phyloP scores from a whole-genome alignment of 2,113 vertebrate species.

The Catharus fuscescens region DNA sequence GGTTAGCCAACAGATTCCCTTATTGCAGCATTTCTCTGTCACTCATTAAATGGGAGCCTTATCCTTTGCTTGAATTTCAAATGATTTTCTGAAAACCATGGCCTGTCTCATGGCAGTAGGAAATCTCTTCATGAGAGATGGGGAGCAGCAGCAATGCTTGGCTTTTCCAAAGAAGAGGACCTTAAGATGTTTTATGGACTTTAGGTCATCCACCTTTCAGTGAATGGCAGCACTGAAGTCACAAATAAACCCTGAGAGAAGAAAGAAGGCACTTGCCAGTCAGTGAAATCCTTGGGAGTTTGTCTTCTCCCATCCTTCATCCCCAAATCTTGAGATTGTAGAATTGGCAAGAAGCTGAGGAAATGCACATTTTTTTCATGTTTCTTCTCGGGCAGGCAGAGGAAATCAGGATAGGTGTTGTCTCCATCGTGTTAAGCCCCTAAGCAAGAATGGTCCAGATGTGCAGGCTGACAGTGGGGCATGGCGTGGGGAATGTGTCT shows the following conservation, averaged over 20 bases:
- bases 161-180: not conserved
- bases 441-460: not conserved
- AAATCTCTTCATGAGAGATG: not conserved
- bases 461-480: not conserved
- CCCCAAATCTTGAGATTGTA: fast-evolving
- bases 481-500: not conserved
- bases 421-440: not conserved
- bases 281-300: not conserved
- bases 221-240: not conserved
- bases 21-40: not conserved
- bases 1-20: not conserved
- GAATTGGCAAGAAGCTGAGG: not conserved
- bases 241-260: not conserved
- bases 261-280: not conserved
- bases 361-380: not conserved
- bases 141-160: not conserved
- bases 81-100: not conserved
- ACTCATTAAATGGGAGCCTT: not conserved
- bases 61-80: not conserved
- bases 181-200: not conserved
- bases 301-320: not conserved
- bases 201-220: not conserved
- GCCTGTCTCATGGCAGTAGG: not conserved
- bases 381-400: not conserved
- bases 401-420: fast-evolving